phyloP scores from a whole-genome alignment of 2,888 invertebrate genomes.

The Blastobasis lacticolella region DNA sequence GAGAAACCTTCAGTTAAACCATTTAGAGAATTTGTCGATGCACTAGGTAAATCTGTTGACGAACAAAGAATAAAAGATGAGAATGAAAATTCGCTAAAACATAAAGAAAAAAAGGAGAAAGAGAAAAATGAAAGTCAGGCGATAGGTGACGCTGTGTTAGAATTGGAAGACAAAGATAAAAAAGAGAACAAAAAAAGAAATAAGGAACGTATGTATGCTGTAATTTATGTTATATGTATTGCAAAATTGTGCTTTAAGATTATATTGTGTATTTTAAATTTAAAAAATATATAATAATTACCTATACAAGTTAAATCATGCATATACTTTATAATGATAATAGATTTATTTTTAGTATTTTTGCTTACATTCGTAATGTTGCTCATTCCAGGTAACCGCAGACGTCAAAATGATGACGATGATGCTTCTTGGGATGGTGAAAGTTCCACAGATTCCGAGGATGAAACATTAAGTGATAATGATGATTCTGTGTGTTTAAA shows the following conservation, averaged over 20 bases:
- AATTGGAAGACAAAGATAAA: slow-evolving; percentile 25
- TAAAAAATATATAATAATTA: background rate
- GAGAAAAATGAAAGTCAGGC: slow-evolving; percentile 35
- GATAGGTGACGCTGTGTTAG: slow-evolving; percentile 37
- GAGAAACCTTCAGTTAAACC: slow-evolving; percentile 90
- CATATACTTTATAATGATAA: background rate
- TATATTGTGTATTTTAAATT: too few species aligned
- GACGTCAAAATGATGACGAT: slow-evolving; percentile 58
- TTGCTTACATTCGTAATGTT: too few species aligned
- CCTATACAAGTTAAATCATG: background rate
- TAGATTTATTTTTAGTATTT: background rate
- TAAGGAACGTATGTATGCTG: background rate
- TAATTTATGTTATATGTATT: too few species aligned
- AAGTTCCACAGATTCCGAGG: slow-evolving; percentile 65
- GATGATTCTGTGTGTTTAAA: slow-evolving; percentile 66
- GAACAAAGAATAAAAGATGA: slow-evolving; percentile 75
- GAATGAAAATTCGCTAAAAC: slow-evolving; percentile 46
- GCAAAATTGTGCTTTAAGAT: too few species aligned
- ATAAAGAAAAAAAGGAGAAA: slow-evolving; percentile 42
- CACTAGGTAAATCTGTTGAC: slow-evolving; percentile 77
- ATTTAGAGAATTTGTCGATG: slow-evolving; percentile 81
- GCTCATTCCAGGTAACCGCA: slow-evolving; percentile 24
- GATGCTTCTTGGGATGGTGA: slow-evolving; percentile 75
- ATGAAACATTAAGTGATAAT: slow-evolving; percentile 49
- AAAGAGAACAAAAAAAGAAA: slow-evolving; percentile 7